Base-by-base conservation (phyloP, 2,113 vertebrate genomes). In the Siniperca knerii region DNA sequence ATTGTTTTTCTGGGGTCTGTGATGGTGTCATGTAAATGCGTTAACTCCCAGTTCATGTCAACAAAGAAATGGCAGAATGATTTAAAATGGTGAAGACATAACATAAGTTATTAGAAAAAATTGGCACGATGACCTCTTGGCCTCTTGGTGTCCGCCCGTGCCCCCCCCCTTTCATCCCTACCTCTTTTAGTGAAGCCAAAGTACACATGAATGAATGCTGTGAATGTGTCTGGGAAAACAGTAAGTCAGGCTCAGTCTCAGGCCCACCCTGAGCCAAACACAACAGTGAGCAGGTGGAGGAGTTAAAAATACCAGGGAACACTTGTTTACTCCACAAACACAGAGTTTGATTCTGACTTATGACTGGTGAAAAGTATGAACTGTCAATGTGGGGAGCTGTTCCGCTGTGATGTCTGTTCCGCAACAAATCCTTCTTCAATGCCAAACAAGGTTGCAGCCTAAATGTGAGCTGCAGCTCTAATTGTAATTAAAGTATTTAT, bases 201-300 rank as follows among this genome's bases (percentile, higher is more conserved):
- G 65, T 64, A 74, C 84, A 92, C 88, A 83, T 85, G 82, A 88
- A 77, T 84, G 88, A 89, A 79, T 90, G 87, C 72, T 44, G 52
- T 84, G 83, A 92, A 93, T 86, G 65, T 82, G 88, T 91, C 84
- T 87, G 78, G 60, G 64, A 83, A 87, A 77, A 60, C 79, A 82
- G 29, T 66, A 57, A 66, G 74, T 85, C 64, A 23, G 55, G 29
- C 75, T 42, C 4, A 0, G 13, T 62, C 65, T 61, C 25, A 29
- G 65, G 60, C 55, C 67, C 37, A 54, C 55, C 74, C 46, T 29
- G 29, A 18, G 83, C 76, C 81, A 86, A 84, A 75, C 73, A 78
- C 75, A 90, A 87, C 89, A 89, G 79, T 71, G 79, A 87, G 62
- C 86, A 90, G 87, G 74, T 89, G 90, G 82, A 82, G 72, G 81